Conservation (phyloP, 2,797 vertebrate genomes). For the Hippoglossus hippoglossus region DNA sequence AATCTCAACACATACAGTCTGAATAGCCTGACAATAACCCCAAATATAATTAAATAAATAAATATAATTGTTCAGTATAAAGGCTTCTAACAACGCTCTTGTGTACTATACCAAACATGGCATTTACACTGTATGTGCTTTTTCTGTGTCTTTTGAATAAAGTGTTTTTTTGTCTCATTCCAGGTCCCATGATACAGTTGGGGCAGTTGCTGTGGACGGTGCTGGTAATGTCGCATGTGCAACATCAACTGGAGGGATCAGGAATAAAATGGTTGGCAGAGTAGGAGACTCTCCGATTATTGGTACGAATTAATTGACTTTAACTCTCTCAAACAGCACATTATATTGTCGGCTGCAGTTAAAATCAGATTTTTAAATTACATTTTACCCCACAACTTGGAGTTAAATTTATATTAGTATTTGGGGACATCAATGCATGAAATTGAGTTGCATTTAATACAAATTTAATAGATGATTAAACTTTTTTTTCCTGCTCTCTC, state of each 20-base stretch:
- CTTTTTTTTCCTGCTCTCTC: slow-evolving; percentile 15
- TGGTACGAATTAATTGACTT: slow-evolving; percentile 66
- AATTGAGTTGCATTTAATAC: background rate
- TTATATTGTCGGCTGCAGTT: background rate
- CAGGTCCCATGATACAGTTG: slow-evolving; percentile 86
- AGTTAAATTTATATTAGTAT: background rate
- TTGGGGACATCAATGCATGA: background rate
- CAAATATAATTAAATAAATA: background rate
- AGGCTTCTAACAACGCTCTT: too few species aligned
- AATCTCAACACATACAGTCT: slow-evolving; percentile 3
- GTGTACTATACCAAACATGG: too few species aligned
- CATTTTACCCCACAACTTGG: background rate
- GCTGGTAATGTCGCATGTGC: slow-evolving; percentile 84
- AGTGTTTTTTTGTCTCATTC: slow-evolving; percentile 1
- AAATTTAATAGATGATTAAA: background rate
- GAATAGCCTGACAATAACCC: background rate
- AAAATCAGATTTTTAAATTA: background rate
- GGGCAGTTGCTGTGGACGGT: slow-evolving; percentile 81
- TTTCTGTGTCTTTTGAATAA: background rate
- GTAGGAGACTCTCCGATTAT: slow-evolving; percentile 88
- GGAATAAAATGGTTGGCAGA: slow-evolving; percentile 90
- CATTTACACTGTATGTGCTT: too few species aligned
- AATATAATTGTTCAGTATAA: too few species aligned
- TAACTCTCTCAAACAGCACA: background rate
- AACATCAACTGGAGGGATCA: slow-evolving; percentile 85